Evolutionary conservation across 2,113 vertebrate species (phyloP).

Genomic region (Anthoscopus minutus): DNA sequence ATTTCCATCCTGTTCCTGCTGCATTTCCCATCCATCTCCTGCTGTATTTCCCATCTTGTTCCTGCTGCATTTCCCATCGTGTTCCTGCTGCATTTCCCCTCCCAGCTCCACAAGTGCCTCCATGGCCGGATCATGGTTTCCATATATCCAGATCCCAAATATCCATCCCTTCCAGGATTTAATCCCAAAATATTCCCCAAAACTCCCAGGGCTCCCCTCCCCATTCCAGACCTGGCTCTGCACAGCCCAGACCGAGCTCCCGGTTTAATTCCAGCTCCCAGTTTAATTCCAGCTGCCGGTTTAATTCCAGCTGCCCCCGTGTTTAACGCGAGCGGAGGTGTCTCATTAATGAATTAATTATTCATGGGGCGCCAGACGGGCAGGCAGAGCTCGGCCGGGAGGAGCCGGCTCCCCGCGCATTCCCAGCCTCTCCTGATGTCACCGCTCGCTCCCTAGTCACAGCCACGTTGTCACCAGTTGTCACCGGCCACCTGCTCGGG

Average conservation of each 20-base stretch:
- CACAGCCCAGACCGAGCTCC: neutral
- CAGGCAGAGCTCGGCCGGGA: neutral
- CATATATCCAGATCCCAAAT: accelerated
- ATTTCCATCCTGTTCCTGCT: neutral
- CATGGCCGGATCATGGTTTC: accelerated
- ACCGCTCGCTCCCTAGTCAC: neutral
- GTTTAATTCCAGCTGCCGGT: neutral
- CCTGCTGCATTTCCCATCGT: neutral
- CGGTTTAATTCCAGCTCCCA: neutral
- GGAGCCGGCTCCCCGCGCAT: neutral
- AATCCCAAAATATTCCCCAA: neutral
- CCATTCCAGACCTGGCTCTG: accelerated
- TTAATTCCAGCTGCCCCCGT: neutral
- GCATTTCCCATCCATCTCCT: neutral
- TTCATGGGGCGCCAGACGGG: slow-evolving; percentile 17
- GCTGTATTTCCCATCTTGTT: neutral
- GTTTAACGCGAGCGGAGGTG: neutral
- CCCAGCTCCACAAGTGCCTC: neutral
- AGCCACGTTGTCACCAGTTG: neutral
- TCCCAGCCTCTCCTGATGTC: neutral
- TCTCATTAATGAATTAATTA: slow-evolving; percentile 36
- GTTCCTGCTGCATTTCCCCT: neutral
- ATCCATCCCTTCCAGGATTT: neutral
- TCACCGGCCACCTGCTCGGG: neutral
- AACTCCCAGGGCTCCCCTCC: neutral